Conservation (phyloP, 2,797 vertebrate species). For the Tarsius wallacei region DNA sequence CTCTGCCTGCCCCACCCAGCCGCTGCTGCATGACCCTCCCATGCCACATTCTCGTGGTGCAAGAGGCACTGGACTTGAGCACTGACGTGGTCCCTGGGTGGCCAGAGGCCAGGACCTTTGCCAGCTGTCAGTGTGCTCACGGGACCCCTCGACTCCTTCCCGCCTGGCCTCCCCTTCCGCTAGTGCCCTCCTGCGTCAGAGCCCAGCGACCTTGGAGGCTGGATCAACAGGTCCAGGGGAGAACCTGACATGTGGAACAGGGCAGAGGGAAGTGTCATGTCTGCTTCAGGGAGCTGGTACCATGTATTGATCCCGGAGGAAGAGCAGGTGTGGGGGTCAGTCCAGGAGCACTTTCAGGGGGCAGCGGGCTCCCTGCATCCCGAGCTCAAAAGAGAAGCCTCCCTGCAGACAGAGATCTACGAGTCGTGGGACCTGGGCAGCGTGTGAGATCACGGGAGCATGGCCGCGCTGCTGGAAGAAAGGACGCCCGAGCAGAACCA, state of each 20-base stretch:
- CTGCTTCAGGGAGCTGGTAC: neutral
- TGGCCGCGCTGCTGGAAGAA: no score
- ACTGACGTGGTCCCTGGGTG: neutral
- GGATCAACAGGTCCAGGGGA: neutral
- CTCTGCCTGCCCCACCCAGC: neutral
- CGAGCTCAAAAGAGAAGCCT: neutral
- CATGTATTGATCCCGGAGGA: constrained; percentile 2
- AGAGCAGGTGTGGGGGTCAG: neutral
- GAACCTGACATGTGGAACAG: neutral
- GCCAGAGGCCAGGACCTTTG: neutral
- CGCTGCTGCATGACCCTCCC: neutral
- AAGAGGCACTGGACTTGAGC: neutral
- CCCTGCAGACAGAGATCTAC: neutral
- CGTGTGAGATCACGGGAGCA: neutral
- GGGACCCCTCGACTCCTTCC: neutral
- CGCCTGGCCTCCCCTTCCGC: neutral
- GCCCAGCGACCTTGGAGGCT: neutral
- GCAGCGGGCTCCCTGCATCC: neutral
- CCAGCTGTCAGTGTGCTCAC: neutral
- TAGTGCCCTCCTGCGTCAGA: no score
- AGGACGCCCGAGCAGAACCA: no score
- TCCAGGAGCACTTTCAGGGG: constrained; percentile 31
- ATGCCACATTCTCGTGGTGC: neutral
- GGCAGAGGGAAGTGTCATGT: neutral
- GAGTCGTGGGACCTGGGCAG: neutral